Evolutionary conservation across 2,888 invertebrate genomes (phyloP).

Genomic region (Rhingia campestris): DNA sequence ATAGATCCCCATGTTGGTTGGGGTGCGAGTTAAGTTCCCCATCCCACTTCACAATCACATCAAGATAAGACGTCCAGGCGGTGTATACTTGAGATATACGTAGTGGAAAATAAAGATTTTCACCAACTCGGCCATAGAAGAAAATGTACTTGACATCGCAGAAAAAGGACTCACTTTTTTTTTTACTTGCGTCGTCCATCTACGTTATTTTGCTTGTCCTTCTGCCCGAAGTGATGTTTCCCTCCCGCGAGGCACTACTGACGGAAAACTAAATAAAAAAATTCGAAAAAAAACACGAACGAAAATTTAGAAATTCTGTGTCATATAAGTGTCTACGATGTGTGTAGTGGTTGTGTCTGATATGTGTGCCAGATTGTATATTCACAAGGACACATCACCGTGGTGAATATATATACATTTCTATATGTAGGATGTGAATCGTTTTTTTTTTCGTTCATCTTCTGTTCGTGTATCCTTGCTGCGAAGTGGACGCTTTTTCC

Average conservation of each 20-base stretch:
- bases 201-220: conserved; percentile 52
- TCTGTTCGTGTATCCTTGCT: conserved; percentile 30
- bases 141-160: conserved; percentile 66
- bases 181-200: conserved; percentile 14
- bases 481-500: conserved; percentile 37
- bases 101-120: conserved; percentile 54
- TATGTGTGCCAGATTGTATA: conserved; percentile 57
- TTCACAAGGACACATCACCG: conserved; percentile 63
- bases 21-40: background rate
- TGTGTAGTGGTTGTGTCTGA: conserved; percentile 52
- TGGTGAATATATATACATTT: conserved; percentile 19
- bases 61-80: conserved; percentile 3
- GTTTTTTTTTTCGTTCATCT: conserved; percentile 26
- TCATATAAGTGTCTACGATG: conserved; percentile 52
- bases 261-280: conserved; percentile 42
- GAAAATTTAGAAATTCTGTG: conserved; percentile 57
- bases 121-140: conserved; percentile 64
- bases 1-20: conserved; percentile 6
- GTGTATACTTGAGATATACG: conserved; percentile 26
- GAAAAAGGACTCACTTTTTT: conserved; percentile 24
- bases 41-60: background rate
- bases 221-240: conserved; percentile 43
- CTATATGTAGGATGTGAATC: conserved; percentile 6
- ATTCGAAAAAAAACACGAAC: conserved; percentile 27
- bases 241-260: conserved; percentile 61